These are phyloP conservation scores for Aviceda subcristata DNA, from an alignment of 2,113 vertebrate genomes.

Conservation along the genomic window DNA sequence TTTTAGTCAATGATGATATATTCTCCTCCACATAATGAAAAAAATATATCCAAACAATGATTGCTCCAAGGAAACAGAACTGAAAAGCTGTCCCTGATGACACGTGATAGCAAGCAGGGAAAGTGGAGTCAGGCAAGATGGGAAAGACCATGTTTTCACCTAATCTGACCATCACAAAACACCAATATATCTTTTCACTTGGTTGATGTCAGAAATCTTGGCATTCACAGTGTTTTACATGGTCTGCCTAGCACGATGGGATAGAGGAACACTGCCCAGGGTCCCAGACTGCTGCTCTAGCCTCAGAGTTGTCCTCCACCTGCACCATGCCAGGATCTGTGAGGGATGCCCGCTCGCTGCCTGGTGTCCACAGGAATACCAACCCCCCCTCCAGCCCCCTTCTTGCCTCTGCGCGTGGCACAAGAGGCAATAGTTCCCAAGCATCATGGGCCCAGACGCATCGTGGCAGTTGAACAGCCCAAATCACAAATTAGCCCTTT, in stretches of 20 bases:
- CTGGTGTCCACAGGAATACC: neutral
- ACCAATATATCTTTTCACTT: neutral
- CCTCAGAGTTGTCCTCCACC: neutral
- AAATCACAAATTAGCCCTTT: neutral
- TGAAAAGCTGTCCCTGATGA: neutral
- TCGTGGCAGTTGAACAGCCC: accelerated
- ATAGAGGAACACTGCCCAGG: neutral
- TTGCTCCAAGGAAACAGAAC: neutral
- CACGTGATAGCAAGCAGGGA: neutral
- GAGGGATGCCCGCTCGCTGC: accelerated
- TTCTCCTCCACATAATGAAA: neutral
- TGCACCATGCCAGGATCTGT: neutral
- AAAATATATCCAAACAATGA: neutral
- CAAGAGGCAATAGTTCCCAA: neutral
- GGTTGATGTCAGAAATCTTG: neutral
- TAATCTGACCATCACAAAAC: neutral
- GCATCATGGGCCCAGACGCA: neutral
- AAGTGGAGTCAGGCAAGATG: neutral
- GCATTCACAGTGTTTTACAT: neutral
- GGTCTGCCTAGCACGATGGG: neutral
- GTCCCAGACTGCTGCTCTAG: neutral
- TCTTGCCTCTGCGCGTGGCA: neutral
- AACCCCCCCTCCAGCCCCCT: neutral
- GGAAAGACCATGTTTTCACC: neutral
- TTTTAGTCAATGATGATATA: neutral